phyloP scores from a whole-genome alignment of 2,888 invertebrate genomes.

The Andrena marginata region DNA sequence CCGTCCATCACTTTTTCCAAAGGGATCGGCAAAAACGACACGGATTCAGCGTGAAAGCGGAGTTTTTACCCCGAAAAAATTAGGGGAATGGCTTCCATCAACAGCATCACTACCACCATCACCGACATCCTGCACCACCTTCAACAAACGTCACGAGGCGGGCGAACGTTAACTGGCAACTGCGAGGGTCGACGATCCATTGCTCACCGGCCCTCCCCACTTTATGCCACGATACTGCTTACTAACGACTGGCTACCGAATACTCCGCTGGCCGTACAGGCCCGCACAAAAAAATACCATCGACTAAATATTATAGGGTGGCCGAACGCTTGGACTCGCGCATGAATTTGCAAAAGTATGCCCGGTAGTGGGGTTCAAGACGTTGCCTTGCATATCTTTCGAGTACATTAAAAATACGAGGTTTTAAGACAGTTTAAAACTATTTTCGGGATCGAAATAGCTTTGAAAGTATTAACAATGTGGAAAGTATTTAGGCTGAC shows the following conservation, averaged over 20 bases:
- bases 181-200: constrained; percentile 80
- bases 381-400: no score
- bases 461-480: no score
- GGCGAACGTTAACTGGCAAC: constrained; percentile 78
- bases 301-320: constrained; percentile 3
- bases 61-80: constrained; percentile 32
- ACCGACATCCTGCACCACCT: constrained; percentile 63
- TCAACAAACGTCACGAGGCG: constrained; percentile 65
- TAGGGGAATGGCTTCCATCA: constrained; percentile 24
- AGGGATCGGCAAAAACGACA: neutral
- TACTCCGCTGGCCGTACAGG: constrained; percentile 44
- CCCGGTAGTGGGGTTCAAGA: neutral
- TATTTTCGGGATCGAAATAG: no score
- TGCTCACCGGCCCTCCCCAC: constrained; percentile 72
- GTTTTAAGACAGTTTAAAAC: no score
- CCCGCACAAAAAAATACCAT: constrained; percentile 29
- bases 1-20: neutral
- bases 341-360: neutral
- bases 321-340: neutral
- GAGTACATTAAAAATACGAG: no score
- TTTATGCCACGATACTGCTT: constrained; percentile 66
- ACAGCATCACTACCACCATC: constrained; percentile 68
- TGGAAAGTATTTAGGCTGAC: no score
- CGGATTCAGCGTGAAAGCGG: constrained; percentile 7
- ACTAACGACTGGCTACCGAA: constrained; percentile 60